Conservation (phyloP, 2,797 vertebrate genomes). For the Macroramphosus scolopax region DNA sequence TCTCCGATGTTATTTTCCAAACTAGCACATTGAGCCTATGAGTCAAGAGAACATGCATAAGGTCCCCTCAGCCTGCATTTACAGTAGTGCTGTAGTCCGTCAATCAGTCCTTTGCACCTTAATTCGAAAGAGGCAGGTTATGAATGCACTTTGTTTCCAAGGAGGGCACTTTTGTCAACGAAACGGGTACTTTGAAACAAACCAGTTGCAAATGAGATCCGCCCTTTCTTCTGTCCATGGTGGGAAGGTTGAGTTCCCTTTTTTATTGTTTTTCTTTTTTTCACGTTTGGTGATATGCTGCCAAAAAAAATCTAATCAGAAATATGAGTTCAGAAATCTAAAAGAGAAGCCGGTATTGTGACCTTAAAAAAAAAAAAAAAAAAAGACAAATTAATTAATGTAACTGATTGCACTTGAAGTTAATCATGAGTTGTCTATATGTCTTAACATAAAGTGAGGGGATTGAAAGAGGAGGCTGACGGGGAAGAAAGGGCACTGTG, state of each 20-base stretch:
- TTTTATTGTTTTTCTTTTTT: slow-evolving; percentile 56
- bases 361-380: slow-evolving; percentile 50
- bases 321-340: slow-evolving; percentile 40
- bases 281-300: slow-evolving; percentile 71
- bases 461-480: slow-evolving; percentile 16
- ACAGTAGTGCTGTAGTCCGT: slow-evolving; percentile 51
- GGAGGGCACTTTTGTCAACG: slow-evolving; percentile 77
- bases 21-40: slow-evolving; percentile 28
- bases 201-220: slow-evolving; percentile 64
- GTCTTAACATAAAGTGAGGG: slow-evolving; percentile 67
- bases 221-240: slow-evolving; percentile 37
- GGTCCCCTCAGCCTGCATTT: slow-evolving; percentile 14
- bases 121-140: slow-evolving; percentile 67
- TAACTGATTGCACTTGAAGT: slow-evolving; percentile 80
- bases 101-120: slow-evolving; percentile 75
- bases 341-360: slow-evolving; percentile 49
- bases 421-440: slow-evolving; percentile 57
- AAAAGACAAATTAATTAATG: slow-evolving; percentile 61
- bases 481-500: slow-evolving; percentile 38
- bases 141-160: slow-evolving; percentile 82
- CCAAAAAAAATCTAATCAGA: slow-evolving; percentile 63
- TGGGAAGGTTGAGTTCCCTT: slow-evolving; percentile 46
- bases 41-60: slow-evolving; percentile 14
- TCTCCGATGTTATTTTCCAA: slow-evolving; percentile 33
- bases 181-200: slow-evolving; percentile 82